Evolutionary conservation across 2,888 invertebrate genomes (phyloP).

Genomic region (Drosophila lutescens): DNA sequence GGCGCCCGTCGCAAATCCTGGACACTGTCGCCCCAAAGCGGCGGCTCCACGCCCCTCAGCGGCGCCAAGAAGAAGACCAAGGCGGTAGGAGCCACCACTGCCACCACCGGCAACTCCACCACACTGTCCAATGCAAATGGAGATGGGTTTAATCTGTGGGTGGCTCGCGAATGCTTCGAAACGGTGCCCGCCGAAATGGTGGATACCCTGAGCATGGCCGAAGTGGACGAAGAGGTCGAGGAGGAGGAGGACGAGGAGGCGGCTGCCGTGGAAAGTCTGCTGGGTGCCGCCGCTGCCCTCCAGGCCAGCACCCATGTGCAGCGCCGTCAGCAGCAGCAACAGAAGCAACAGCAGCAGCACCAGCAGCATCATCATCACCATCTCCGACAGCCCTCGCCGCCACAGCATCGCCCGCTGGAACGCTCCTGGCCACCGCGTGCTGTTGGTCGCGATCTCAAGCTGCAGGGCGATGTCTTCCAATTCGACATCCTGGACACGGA

Average conservation of each 20-base stretch:
- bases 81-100: constrained; percentile 51
- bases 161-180: constrained; percentile 84
- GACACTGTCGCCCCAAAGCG: constrained; percentile 80
- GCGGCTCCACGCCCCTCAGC: constrained; percentile 80
- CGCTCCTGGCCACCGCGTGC: constrained; percentile 89
- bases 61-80: constrained; percentile 89
- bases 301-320: constrained; percentile 61
- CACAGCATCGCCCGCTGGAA: constrained; percentile 90
- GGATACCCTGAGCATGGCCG: constrained; percentile 64
- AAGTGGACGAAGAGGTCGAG: constrained; percentile 58
- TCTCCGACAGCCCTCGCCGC: constrained; percentile 67
- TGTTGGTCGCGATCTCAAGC: constrained; percentile 83
- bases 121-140: constrained; percentile 38
- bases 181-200: constrained; percentile 83
- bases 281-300: constrained; percentile 82
- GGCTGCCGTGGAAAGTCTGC: constrained; percentile 79
- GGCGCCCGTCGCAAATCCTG: constrained; percentile 81
- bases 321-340: constrained; percentile 33
- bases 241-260: constrained; percentile 67
- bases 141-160: constrained; percentile 82
- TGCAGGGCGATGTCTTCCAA: constrained; percentile 91
- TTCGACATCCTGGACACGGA: constrained; percentile 94
- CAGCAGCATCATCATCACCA: constrained; percentile 69
- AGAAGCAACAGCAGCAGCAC: constrained; percentile 20
- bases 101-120: constrained; percentile 11